phyloP scores from a whole-genome alignment of 2,797 vertebrate genomes.

The Nothura maculosa region DNA sequence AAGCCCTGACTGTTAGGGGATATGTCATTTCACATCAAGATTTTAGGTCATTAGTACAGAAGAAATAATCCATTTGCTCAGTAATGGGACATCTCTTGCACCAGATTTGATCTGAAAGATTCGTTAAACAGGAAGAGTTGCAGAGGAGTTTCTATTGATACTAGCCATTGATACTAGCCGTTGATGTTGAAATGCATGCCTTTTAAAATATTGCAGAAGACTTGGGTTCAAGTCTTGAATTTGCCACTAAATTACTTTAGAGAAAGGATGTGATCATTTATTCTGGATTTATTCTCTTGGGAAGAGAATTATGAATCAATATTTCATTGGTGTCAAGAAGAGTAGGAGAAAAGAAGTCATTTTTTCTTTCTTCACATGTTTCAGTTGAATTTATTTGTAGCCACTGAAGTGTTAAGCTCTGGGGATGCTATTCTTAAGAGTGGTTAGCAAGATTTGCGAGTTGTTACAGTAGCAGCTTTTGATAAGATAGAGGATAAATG shows the following conservation, averaged over 20 bases:
- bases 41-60: conserved; percentile 27
- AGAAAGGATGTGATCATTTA: not conserved
- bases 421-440: not conserved
- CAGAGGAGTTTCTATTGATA: not conserved
- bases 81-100: not conserved
- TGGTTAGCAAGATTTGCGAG: not conserved
- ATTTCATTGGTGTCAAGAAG: not conserved
- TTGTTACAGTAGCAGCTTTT: not conserved
- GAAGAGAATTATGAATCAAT: not conserved
- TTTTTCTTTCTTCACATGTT: not conserved
- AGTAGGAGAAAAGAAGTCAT: not conserved
- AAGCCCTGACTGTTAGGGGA: conserved; percentile 11
- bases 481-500: not conserved
- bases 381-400: not conserved
- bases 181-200: not conserved
- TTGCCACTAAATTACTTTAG: not conserved
- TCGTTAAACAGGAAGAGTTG: not conserved
- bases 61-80: conserved; percentile 40
- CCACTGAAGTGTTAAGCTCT: not conserved
- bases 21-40: conserved; percentile 52
- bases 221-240: not conserved
- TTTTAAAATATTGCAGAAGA: not conserved
- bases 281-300: not conserved
- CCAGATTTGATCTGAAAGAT: conserved; percentile 30
- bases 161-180: not conserved